Percentiles rank a stretch among this genome's conserved stretches.
Evolutionary conservation across 2,888 invertebrate species (phyloP).

Genomic region (Uropetala carovei): DNA sequence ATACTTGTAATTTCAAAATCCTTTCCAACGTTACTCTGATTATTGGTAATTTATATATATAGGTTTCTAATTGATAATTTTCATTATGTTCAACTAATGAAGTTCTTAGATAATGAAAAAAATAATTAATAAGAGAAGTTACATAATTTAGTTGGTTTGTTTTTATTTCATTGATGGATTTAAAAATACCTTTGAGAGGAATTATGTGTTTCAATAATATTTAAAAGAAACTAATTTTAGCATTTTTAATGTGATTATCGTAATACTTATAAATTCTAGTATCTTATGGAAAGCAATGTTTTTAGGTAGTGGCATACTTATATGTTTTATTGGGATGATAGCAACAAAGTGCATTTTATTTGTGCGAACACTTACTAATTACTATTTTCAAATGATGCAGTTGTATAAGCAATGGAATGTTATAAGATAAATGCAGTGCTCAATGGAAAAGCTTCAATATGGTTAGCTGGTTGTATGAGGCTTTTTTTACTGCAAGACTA

Average conservation of each 20-base stretch:
- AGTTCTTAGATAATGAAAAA: neutral
- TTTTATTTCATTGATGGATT: neutral
- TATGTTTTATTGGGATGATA: too few relatives aligned
- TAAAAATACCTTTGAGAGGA: neutral
- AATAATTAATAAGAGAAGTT: neutral
- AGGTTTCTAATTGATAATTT: conserved; percentile 40
- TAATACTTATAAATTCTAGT: neutral
- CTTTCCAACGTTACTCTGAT: neutral
- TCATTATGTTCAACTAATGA: neutral
- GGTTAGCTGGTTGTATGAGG: too few relatives aligned
- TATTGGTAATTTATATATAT: neutral
- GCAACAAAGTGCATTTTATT: too few relatives aligned
- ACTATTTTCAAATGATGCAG: too few relatives aligned
- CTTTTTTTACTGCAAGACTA: too few relatives aligned
- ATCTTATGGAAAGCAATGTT: too few relatives aligned
- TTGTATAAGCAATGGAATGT: too few relatives aligned
- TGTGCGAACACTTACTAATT: too few relatives aligned
- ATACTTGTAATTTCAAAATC: conserved; percentile 39
- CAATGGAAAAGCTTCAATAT: too few relatives aligned
- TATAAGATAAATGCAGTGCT: too few relatives aligned
- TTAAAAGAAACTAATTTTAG: neutral
- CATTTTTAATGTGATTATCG: neutral
- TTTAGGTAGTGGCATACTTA: too few relatives aligned
- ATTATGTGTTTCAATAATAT: neutral
- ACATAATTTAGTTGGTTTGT: neutral